Base-by-base conservation (phyloP, 2,113 vertebrate genomes). In the Macrotus californicus region DNA sequence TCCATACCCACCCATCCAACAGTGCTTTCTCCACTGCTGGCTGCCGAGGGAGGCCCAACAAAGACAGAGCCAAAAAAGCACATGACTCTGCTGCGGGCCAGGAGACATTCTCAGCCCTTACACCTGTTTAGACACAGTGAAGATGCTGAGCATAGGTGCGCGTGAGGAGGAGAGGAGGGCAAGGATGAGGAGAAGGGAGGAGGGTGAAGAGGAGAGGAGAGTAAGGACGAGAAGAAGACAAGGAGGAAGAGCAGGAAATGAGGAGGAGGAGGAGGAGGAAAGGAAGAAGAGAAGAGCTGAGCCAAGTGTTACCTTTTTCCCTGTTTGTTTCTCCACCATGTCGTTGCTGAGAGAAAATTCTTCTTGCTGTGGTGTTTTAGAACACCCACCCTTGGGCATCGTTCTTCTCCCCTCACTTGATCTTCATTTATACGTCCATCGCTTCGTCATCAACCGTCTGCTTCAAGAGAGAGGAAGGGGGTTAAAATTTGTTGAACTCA, bases 331-430 rank as follows among this genome's bases (percentile, higher is more conserved):
- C 99, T 99, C 99, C 99, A 99, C 99, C 99, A 99, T 99, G 99
- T 99, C 99, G 99, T 99, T 99, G 99, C 98, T 99, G 98, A 99
- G 99, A 98, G 99, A 98, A 98, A 99, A 99, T 98, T 99, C 99
- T 98, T 99, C 99, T 98, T 99, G 98, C 98, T 99, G 99, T 99
- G 99, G 99, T 99, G 99, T 99, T 99, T 99, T 99, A 99, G 99
- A 99, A 99, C 99, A 99, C 99, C 99, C 99, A 98, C 99, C 99
- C 99, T 99, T 99, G 99, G 99, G 99, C 99, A 99, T 99, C 99
- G 99, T 99, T 99, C 99, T 99, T 98, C 98, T 99, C 98, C 99
- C 99, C 99, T 99, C 99, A 99, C 98, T 98, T 98, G 99, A 98
- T 98, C 99, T 99, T 99, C 99, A 99, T 99, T 99, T 99, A 99